phyloP scores from a whole-genome alignment of 2,113 vertebrate genomes.

The Phylloscopus whistleri region DNA sequence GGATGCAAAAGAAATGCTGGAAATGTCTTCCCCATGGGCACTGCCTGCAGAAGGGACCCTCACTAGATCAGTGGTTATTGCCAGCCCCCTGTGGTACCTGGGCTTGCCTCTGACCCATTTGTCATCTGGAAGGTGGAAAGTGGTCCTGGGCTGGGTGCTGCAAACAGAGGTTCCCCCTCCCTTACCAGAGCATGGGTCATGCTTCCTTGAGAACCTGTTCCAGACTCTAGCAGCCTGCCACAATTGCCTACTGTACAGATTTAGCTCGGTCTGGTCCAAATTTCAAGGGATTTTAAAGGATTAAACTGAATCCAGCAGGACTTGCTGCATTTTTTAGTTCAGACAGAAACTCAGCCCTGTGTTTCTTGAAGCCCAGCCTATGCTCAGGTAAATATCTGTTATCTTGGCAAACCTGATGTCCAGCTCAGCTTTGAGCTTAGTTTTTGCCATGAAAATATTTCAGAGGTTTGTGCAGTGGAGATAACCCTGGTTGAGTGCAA shows the following conservation, averaged over 20 bases:
- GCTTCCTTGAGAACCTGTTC: background rate
- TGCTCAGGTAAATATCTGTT: background rate
- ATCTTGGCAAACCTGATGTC: background rate
- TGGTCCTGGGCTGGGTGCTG: background rate
- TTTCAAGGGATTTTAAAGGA: conserved; percentile 9
- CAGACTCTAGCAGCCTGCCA: background rate
- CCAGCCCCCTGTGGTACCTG: background rate
- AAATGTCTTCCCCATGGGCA: background rate
- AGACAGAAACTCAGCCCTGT: background rate
- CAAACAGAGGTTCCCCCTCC: background rate
- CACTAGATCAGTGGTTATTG: background rate
- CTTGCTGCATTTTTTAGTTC: background rate
- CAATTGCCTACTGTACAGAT: background rate
- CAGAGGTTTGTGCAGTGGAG: background rate
- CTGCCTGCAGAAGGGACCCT: background rate
- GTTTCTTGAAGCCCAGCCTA: background rate
- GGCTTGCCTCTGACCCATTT: background rate
- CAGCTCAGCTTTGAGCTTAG: background rate
- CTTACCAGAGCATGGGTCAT: background rate
- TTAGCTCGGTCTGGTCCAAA: background rate
- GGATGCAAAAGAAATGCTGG: background rate
- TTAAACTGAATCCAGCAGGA: background rate
- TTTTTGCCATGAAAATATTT: background rate
- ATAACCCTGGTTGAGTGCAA: background rate
- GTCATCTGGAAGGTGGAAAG: background rate